phyloP scores from a whole-genome alignment of 2,888 invertebrate genomes.

The Pyrrhosoma nymphula region DNA sequence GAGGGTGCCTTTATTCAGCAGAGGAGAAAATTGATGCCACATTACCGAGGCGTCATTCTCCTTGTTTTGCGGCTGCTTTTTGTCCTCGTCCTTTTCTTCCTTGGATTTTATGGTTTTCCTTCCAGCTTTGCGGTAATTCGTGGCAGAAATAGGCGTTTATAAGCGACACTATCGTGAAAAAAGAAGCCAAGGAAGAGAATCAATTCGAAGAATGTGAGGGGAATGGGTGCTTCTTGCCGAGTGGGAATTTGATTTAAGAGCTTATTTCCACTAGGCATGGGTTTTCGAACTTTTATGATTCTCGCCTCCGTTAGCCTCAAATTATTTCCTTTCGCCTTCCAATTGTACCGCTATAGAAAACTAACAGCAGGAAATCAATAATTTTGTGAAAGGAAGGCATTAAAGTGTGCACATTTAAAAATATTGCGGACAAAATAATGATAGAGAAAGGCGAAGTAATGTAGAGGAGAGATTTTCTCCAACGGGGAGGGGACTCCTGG shows the following conservation, averaged over 20 bases:
- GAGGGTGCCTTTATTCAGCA: neutral
- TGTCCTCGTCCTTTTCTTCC: neutral
- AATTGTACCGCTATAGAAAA: neutral
- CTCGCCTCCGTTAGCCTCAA: neutral
- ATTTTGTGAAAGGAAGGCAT: neutral
- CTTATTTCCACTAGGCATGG: neutral
- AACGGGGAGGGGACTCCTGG: too few relatives aligned
- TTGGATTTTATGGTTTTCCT: neutral
- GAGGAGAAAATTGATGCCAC: conserved; percentile 9
- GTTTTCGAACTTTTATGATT: neutral
- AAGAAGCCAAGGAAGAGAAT: neutral
- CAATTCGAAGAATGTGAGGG: neutral
- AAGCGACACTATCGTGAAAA: neutral
- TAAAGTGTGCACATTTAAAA: too few relatives aligned
- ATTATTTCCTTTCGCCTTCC: neutral
- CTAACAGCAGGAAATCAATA: neutral
- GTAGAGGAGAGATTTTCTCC: too few relatives aligned
- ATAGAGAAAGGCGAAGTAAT: too few relatives aligned
- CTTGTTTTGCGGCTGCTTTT: neutral
- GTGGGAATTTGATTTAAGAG: neutral
- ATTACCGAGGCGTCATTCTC: neutral
- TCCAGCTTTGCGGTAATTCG: neutral
- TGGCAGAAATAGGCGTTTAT: neutral
- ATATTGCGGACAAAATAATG: too few relatives aligned
- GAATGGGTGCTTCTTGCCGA: neutral